These are phyloP conservation scores for Ypsolopha scabrella DNA, from an alignment of 2,888 invertebrate species.

Conservation along the genomic window DNA sequence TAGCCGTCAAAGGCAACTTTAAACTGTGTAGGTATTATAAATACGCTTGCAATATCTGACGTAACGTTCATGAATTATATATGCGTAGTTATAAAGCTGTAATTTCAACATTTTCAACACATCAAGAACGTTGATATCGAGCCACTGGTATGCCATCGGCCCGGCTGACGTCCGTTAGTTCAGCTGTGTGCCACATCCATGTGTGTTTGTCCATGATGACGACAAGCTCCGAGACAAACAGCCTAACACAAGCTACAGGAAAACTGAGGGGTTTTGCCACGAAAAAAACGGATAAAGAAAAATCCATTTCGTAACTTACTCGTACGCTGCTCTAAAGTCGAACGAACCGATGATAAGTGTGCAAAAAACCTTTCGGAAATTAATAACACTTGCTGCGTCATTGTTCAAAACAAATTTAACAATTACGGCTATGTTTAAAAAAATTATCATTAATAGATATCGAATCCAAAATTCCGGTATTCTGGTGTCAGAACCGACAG, in stretches of 20 bases:
- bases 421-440: background rate
- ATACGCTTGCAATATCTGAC: background rate
- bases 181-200: conserved; percentile 52
- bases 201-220: conserved; percentile 22
- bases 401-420: conserved; percentile 22
- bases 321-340: too few species aligned
- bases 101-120: background rate
- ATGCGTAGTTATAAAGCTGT: background rate
- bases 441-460: conserved; percentile 53
- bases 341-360: too few species aligned
- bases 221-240: background rate
- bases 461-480: conserved; percentile 24
- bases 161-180: conserved; percentile 39
- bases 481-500: conserved; percentile 20
- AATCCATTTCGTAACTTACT: too few species aligned
- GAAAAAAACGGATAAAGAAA: too few species aligned
- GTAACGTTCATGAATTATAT: background rate
- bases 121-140: background rate
- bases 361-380: conserved; percentile 26
- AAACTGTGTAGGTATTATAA: background rate
- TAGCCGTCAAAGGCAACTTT: background rate
- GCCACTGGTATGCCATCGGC: conserved; percentile 13
- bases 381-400: conserved; percentile 38
- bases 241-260: background rate
- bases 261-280: too few species aligned